Evolutionary conservation across 2,113 vertebrate species (phyloP), one percentile per base, ranked within the genome.

Genomic region (Blennius ocellaris): DNA sequence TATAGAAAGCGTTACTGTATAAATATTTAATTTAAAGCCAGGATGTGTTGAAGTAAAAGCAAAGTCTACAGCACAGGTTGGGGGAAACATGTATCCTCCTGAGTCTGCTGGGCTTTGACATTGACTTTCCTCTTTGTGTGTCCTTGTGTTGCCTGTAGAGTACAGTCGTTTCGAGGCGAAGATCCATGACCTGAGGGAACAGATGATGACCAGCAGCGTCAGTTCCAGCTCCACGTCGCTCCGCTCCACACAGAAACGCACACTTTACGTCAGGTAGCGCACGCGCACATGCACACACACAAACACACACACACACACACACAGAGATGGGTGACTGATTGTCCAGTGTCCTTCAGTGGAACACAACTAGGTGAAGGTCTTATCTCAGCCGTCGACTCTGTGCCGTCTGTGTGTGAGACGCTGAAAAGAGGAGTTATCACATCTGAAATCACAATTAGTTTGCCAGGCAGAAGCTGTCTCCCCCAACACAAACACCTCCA

Each of bases 191-290:
- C 93, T 99, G 73, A 95, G 97, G 86, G 97, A 99, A 87, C 97
- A 99, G 92, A 98, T 99, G 97, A 98, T 99, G 97, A 98, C 96
- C 88, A 97, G 97, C 92, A 98, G 97, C 74, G 93, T 98, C 90
- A 98, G 97, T 76, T 98, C 97, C 70, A 97, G 97, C 78, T 99
- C 97, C 21, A 97, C 97, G 43, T 99, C 97, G 43, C 94, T 99
- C 62, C 93, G 96, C 86, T 97, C 96, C 86, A 98, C 95, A 87
- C 97, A 98, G 93, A 99, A 98, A 87, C 89, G 89, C 81, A 89
- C 88, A 48, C 91, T 92, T 61, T 92, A 92, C 9, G 79, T 92
- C 88, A 91, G 91, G 91, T 91, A 88, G 67, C 5, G 48, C 40
- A 11, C 21, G 3, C 11, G 3, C 14, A 1, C 11, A 7, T 16